Base-by-base conservation (phyloP, 1,140 invertebrate genomes). In the Drosophila ananassae region DNA sequence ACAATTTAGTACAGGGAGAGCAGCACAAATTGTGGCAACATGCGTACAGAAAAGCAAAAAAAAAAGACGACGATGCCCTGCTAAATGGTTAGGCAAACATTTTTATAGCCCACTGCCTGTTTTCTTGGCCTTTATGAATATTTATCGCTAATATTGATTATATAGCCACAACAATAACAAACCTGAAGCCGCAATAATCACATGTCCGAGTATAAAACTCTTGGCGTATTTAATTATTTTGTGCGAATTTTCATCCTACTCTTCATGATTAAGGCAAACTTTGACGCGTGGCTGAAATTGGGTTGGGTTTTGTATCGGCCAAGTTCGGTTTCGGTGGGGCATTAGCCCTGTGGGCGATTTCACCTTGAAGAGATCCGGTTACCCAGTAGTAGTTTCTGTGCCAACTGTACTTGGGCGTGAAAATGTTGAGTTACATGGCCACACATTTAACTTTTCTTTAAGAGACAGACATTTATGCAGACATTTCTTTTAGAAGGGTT, bases 71-170 rank as follows among this genome's bases (percentile, higher is more conserved):
- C 37, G 53, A 50, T 47, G 48, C 28, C 77, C 37, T 78, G 81
- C 58, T 85, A 87, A 85, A 74, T 82, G 71, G 63, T 50, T 77
- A 62, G 52, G 73, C 50, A 84, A 87, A 81, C 61, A 87, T 61
- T 79, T 73, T 73, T 72, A 67, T 55, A 37, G 67, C 59, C 21
- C 57, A 48, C 53, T 67, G 73, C 55, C 37, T 61, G 68, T 78
- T 82, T 85, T 77, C 68, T 69, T 68, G 67, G 67, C 57, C 74
- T 81, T 51, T 80, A 80, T 80, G 77, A 77, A 77, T 77, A 77
- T 84, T 84, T 85, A 85, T 84, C 56, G 73, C 73, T 24, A 56
- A 62, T 69, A 85, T 84, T 77, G 81, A 76, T 73, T 64, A 69
- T 73, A 80, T 63, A 22, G 62, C 34, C 37, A 52, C 58, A 61